Percentiles rank a stretch among this genome's conserved stretches.
Conservation (phyloP, 2,797 vertebrate species). For the Crenuchus spilurus region DNA sequence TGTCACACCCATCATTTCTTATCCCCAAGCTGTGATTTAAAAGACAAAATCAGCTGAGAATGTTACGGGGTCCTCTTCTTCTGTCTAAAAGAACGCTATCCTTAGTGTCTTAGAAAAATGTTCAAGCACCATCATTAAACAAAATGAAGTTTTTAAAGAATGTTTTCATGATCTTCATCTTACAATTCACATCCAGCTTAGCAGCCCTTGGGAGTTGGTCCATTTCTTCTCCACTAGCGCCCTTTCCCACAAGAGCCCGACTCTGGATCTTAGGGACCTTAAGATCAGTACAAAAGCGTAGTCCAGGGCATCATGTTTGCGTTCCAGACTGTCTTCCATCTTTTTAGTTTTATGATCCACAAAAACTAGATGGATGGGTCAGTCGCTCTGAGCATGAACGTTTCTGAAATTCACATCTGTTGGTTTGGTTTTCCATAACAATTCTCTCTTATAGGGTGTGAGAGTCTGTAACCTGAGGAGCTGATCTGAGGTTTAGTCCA, state of each 20-base stretch:
- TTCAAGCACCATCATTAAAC: conserved; percentile 7
- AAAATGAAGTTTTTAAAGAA: conserved; percentile 1
- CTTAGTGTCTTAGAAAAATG: neutral
- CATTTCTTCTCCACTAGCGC: neutral
- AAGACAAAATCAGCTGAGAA: conserved; percentile 74
- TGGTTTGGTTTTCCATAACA: conserved; percentile 15
- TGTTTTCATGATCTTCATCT: conserved; percentile 30
- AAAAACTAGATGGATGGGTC: conserved; percentile 18
- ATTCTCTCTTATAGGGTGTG: conserved; percentile 24
- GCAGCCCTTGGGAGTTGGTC: neutral
- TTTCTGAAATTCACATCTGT: conserved; percentile 20
- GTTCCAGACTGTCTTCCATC: conserved; percentile 15
- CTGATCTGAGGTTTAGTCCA: conserved; percentile 43
- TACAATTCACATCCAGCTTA: conserved; percentile 37
- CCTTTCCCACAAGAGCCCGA: neutral
- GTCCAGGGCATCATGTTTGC: conserved; percentile 6
- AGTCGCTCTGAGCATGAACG: conserved; percentile 6
- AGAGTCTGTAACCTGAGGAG: conserved; percentile 25
- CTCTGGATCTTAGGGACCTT: conserved; percentile 7
- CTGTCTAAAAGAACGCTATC: conserved; percentile 45
- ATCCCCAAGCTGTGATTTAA: conserved; percentile 54
- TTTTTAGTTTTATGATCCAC: conserved; percentile 20
- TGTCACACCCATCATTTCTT: conserved; percentile 31
- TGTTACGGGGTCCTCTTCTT: conserved; percentile 42
- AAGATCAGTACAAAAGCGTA: neutral